A percentile compares a stretch with the other conserved stretches of the same genome.
Conservation (phyloP, 2,888 invertebrate genomes). For the Aphrophora alni region DNA sequence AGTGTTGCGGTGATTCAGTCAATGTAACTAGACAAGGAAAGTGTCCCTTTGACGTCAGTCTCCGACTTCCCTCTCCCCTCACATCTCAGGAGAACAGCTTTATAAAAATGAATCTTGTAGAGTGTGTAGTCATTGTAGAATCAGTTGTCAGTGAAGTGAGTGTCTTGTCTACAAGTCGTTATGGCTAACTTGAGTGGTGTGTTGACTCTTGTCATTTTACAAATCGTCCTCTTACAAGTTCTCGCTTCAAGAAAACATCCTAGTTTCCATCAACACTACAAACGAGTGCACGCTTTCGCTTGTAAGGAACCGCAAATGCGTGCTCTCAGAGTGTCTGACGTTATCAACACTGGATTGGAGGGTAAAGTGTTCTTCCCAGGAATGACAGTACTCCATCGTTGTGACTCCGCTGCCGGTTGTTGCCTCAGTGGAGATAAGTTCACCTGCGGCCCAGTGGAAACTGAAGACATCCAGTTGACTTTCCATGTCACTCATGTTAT, state of each 20-base stretch:
- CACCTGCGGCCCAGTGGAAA: constrained; percentile 6
- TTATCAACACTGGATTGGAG: neutral
- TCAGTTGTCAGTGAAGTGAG: too few relatives aligned
- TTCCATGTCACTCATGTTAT: constrained; percentile 23
- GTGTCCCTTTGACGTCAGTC: neutral
- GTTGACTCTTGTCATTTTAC: neutral
- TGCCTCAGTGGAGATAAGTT: neutral
- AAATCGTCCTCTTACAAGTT: neutral
- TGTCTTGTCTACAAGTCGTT: too few relatives aligned
- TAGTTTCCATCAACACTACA: neutral
- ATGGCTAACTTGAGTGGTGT: neutral
- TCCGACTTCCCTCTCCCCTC: neutral
- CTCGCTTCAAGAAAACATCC: neutral
- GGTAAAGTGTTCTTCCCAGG: neutral
- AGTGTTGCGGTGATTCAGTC: neutral
- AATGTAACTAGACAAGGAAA: neutral
- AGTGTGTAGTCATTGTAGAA: too few relatives aligned
- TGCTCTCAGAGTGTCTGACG: neutral
- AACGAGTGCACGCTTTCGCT: neutral
- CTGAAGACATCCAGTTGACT: neutral
- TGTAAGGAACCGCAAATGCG: neutral
- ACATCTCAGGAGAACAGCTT: neutral
- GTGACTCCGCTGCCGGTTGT: constrained; percentile 20
- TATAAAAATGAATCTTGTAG: neutral
- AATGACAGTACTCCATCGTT: constrained; percentile 22